Evolutionary conservation across 2,888 invertebrate species (phyloP), one percentile per base, ranked within the genome.

Genomic region (Cataglyphis livida): DNA sequence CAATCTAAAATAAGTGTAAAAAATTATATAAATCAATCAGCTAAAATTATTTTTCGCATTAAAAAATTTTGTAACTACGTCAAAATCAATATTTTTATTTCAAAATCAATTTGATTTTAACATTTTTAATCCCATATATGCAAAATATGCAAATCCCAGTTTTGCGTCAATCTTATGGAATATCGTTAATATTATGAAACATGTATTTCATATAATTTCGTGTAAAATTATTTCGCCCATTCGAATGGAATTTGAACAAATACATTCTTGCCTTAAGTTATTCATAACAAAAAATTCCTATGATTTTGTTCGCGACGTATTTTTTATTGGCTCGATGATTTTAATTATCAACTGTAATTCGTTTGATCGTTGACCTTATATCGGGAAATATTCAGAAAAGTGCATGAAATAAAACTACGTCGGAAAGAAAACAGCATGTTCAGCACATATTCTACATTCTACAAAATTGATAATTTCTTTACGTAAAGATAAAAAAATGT

Each of bases 261-360:
- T 12, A 64, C 3, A 21, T 18, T 5, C n/a, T 41, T 68, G 57
- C 41, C 41, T 2, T 57, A 32, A 76, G 3, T 28, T 76, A 66
- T 64, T 3, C 9, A 44, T 44, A 18, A 6, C 12, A 78, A 68
- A 44, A 35, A 54, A 21, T 48, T 62, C 48, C 64, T 74, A 51
- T 28, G 15, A 68, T 54, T 82, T 35, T 54, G 18, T 6, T 18
- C 25, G 15, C 25, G n/a, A 48, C 25, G 38, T 65, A 81, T 65
- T 76, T 44, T 44, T 51, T 73, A 65, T 62, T 48, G 51, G 57
- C n/a, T 78, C 21, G 59, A 65, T 32, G 44, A 79, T 62, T 76
- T 87, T 85, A 87, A 87, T 87, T 87, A 87, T 82, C 71, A 73
- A 68, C 21, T 65, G 35, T 25, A 64, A 41, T 57, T 85, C 73